Base-by-base conservation (phyloP, 2,888 invertebrate species). In the Pediacus dermestoides region DNA sequence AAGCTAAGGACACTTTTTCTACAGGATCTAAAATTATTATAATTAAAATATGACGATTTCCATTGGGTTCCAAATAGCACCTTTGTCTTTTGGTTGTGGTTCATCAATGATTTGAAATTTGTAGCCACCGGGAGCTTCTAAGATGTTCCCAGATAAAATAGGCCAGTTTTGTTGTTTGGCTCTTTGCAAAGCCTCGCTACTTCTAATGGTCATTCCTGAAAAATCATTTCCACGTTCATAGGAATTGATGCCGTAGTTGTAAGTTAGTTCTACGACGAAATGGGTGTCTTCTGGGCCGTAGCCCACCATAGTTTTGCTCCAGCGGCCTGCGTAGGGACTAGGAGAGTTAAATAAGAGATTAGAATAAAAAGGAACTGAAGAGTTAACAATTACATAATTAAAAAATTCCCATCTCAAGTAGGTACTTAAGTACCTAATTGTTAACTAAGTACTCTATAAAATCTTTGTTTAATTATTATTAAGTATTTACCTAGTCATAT, bases 281-380 rank as follows among this genome's bases (percentile, higher is more conserved):
- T 97, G 89, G 34, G 80, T 77, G 56, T 92, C 88, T 71, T 99
- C 99, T 1, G 89, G 83, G 0, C 97, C 97, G 70, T 95, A 99
- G 1, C 97, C 99, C 28, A 97, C 80, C 97, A 99, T 99, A 0
- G 97, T 96, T 73, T 99, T 99, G 64, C 95, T 95, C 99, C 99
- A 99, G 53, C 90, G 84, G 58, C 93, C 94, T 57, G 89, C 91
- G 61, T 96, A 97, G 1, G 95, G 95, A n/a, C 95, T 94, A 36
- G 33, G 43, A 33, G n/a, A n/a, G n/a, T n/a, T n/a, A n/a, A n/a
- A n/a, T n/a, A n/a, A 18, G 31, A 35, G 6, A 38, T 12, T 21
- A 4, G 13, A n/a, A 16, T 13, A 12, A 9, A 8, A n/a, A 27
- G 30, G 4, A 32, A 16, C 11, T 16, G 10, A 39, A 40, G 7